Evolutionary conservation across 1,140 invertebrate species (phyloP).

Genomic region (Leptopilina boulardi): DNA sequence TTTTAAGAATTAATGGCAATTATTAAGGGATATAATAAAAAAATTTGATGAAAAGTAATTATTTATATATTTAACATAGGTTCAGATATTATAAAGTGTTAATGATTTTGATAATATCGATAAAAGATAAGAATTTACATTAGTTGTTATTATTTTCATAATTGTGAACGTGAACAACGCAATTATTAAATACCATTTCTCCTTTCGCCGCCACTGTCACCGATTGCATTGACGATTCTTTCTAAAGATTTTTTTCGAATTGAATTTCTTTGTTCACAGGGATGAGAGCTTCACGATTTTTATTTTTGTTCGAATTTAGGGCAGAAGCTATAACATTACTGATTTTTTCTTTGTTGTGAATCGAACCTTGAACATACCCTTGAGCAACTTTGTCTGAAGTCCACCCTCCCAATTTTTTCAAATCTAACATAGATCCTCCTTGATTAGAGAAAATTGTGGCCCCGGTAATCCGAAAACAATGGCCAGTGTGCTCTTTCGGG

Average conservation of each 20-base stretch:
- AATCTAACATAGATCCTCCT: slow-evolving; percentile 26
- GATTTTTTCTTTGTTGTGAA: background rate
- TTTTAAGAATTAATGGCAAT: background rate
- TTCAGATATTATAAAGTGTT: background rate
- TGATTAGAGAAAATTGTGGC: slow-evolving; percentile 36
- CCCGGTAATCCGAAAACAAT: slow-evolving; percentile 39
- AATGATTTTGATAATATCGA: background rate
- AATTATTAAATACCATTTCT: too few relatives aligned
- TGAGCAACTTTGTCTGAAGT: slow-evolving; percentile 1
- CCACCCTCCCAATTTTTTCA: slow-evolving; percentile 39
- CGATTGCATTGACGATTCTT: too few relatives aligned
- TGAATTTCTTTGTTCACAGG: too few relatives aligned
- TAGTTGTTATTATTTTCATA: too few relatives aligned
- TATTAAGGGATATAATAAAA: background rate
- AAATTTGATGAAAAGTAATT: background rate
- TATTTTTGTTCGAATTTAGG: background rate
- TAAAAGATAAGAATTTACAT: background rate
- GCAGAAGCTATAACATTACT: slow-evolving; percentile 1
- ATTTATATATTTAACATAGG: background rate
- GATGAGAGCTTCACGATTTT: too few relatives aligned
- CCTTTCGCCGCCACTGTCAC: too few relatives aligned
- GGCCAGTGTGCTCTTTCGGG: slow-evolving; percentile 39
- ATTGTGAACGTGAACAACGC: too few relatives aligned
- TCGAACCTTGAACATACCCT: background rate
- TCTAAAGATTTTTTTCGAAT: too few relatives aligned